A percentile compares a stretch with the other conserved stretches of the same genome.
phyloP scores from a whole-genome alignment of 1,140 invertebrate genomes.

The Macrobrachium rosenbergii region DNA sequence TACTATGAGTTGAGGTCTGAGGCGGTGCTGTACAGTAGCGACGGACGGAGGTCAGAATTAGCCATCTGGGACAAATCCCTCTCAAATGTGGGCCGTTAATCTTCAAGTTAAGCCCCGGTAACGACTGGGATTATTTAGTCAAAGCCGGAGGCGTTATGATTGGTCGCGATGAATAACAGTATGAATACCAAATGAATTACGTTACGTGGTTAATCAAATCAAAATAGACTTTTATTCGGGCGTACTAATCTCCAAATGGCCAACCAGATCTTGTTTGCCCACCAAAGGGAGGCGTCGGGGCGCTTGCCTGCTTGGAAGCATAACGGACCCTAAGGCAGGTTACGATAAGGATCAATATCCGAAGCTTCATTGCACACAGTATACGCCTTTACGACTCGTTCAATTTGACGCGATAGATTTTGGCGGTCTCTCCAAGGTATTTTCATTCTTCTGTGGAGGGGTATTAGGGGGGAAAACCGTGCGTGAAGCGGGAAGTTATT shows the following conservation, averaged over 20 bases:
- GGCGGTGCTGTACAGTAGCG: no score
- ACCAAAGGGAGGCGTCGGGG: no score
- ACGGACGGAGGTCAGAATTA: conserved; percentile 1
- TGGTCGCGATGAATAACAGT: conserved; percentile 45
- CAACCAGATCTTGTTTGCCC: conserved; percentile 37
- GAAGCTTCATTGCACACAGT: neutral
- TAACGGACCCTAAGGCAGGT: neutral
- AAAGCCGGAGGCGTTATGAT: conserved; percentile 38
- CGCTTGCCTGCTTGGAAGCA: neutral
- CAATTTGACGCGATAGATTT: conserved; percentile 53
- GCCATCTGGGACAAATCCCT: conserved; percentile 14
- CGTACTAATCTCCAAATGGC: conserved; percentile 58
- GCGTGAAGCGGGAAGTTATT: conserved; percentile 32
- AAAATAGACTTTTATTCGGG: conserved; percentile 60
- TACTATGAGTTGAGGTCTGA: no score
- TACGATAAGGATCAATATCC: neutral
- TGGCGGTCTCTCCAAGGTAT: conserved; percentile 13
- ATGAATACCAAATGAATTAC: conserved; percentile 56
- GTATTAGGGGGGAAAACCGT: conserved; percentile 16
- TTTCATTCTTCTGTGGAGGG: conserved; percentile 8
- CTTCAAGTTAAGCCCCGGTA: neutral
- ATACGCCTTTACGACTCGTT: conserved; percentile 30
- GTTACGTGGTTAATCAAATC: conserved; percentile 62
- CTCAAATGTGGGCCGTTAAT: neutral
- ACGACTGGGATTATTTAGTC: neutral